Conservation (phyloP, 2,888 invertebrate genomes). For the Xylophagus ater region DNA sequence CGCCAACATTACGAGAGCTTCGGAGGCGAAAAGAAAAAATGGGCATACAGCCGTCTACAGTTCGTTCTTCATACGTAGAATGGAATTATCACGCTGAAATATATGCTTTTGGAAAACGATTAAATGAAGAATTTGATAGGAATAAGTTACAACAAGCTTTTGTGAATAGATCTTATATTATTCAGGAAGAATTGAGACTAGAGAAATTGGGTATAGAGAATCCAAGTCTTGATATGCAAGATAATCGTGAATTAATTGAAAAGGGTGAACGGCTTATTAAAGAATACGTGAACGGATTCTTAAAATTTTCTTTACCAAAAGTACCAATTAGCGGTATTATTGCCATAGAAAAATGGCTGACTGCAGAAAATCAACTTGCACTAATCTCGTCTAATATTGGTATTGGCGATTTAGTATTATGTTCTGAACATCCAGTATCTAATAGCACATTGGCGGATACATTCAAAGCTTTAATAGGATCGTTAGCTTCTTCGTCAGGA, state of each 20-base stretch:
- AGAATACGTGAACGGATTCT: constrained; percentile 53
- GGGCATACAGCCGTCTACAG: constrained; percentile 44
- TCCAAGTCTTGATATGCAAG: constrained; percentile 44
- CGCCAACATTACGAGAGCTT: constrained; percentile 55
- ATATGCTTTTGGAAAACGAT: constrained; percentile 74
- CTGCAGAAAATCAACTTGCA: constrained; percentile 54
- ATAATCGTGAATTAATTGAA: constrained; percentile 57
- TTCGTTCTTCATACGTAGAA: constrained; percentile 56
- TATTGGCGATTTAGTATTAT: constrained; percentile 67
- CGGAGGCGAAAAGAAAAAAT: constrained; percentile 47
- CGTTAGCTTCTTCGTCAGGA: constrained; percentile 56
- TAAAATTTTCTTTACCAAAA: constrained; percentile 57
- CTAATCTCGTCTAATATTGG: constrained; percentile 66
- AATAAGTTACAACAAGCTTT: constrained; percentile 63
- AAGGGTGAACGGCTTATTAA: constrained; percentile 58
- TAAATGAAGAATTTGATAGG: constrained; percentile 71
- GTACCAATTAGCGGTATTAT: constrained; percentile 67
- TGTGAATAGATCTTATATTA: constrained; percentile 65
- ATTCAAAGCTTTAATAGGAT: constrained; percentile 73
- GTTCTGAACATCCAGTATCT: constrained; percentile 54
- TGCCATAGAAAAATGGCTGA: constrained; percentile 53
- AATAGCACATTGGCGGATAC: constrained; percentile 55
- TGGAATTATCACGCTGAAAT: constrained; percentile 86
- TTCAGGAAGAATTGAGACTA: constrained; percentile 56
- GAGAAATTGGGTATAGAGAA: constrained; percentile 57